phyloP scores from a whole-genome alignment of 1,140 invertebrate species.

The Bursaphelenchus mucronatus region DNA sequence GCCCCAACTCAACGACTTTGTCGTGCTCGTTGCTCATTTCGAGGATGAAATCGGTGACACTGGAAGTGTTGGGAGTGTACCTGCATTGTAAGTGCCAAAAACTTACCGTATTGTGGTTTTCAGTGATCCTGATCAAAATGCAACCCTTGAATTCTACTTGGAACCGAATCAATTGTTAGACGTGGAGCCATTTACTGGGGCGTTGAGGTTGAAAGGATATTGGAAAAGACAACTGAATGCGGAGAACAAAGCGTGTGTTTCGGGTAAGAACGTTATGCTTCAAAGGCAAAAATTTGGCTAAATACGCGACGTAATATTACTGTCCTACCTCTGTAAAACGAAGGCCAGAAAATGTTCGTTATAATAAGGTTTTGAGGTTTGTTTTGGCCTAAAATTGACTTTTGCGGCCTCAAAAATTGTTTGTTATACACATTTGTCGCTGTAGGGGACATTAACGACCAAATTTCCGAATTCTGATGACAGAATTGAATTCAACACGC shows the following conservation, averaged over 20 bases:
- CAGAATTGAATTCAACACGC: too few species aligned
- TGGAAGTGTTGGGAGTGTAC: constrained; percentile 46
- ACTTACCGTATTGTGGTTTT: constrained; percentile 19
- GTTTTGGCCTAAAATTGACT: too few species aligned
- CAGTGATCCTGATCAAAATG: constrained; percentile 59
- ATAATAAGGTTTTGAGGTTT: too few species aligned
- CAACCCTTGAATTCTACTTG: constrained; percentile 55
- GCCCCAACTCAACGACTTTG: constrained; percentile 53
- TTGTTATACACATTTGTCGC: too few species aligned
- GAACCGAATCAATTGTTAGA: constrained; percentile 51
- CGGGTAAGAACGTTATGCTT: constrained; percentile 65
- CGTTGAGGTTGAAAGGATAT: constrained; percentile 64
- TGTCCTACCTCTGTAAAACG: too few species aligned
- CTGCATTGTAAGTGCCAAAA: constrained; percentile 52
- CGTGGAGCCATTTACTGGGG: constrained; percentile 47
- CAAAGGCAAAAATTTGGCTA: too few species aligned
- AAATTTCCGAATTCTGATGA: too few species aligned
- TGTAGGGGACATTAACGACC: too few species aligned
- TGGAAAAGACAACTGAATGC: constrained; percentile 91
- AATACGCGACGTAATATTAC: too few species aligned
- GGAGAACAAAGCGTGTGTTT: constrained; percentile 86
- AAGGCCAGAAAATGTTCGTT: too few species aligned
- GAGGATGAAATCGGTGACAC: constrained; percentile 29
- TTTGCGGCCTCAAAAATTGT: too few species aligned
- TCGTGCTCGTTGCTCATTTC: constrained; percentile 46